Conservation (phyloP, 2,888 invertebrate genomes). For the Melinaea marsaeus region DNA sequence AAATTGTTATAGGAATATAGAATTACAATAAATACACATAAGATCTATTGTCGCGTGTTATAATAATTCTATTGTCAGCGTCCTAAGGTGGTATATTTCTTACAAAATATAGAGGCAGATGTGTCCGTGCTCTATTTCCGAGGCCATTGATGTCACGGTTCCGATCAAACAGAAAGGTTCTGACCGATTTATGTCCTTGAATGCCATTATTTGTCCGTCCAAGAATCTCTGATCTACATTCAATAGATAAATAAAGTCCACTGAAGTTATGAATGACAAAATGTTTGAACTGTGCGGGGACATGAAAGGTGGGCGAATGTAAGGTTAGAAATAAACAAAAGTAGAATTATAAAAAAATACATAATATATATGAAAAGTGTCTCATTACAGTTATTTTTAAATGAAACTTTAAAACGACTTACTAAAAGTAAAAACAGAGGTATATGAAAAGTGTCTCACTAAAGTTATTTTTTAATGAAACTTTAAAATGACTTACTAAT, state of each 20-base stretch:
- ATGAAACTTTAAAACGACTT: too few relatives aligned
- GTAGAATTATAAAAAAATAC: too few relatives aligned
- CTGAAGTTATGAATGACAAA: background rate
- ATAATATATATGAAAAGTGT: too few relatives aligned
- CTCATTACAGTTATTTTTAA: too few relatives aligned
- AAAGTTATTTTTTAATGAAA: too few relatives aligned
- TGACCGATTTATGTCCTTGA: constrained; percentile 38
- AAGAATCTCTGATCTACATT: constrained; percentile 10
- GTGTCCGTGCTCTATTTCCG: constrained; percentile 35
- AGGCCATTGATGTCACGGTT: constrained; percentile 36
- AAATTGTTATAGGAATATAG: constrained; percentile 8
- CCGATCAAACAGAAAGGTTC: constrained; percentile 40
- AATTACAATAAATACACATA: background rate
- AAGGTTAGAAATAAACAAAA: too few relatives aligned
- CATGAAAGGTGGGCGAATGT: background rate
- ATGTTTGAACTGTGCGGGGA: background rate
- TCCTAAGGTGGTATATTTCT: constrained; percentile 23
- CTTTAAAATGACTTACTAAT: too few relatives aligned
- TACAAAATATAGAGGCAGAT: constrained; percentile 33
- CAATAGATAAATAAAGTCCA: constrained; percentile 6
- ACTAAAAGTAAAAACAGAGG: too few relatives aligned
- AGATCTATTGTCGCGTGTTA: background rate
- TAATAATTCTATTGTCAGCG: constrained; percentile 19
- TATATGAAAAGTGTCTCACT: too few relatives aligned
- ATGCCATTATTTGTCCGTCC: constrained; percentile 37